Evolutionary conservation across 2,113 vertebrate species (phyloP).

Genomic region (Atractosteus spatula): DNA sequence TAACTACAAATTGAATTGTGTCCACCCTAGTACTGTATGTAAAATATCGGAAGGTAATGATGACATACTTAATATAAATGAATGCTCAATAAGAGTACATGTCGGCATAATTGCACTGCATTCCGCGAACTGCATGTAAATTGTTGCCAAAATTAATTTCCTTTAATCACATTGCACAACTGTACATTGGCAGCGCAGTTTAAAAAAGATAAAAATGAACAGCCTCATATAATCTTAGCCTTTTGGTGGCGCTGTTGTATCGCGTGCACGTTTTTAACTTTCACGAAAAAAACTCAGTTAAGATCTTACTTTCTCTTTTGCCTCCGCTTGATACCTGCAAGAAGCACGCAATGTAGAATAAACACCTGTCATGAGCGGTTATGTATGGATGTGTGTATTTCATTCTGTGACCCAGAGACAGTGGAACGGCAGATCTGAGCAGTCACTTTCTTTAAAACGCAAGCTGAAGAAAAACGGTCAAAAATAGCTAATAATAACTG

Average conservation of each 20-base stretch:
- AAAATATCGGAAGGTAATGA: too few relatives aligned
- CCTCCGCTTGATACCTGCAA: slow-evolving; percentile 54
- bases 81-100: slow-evolving; percentile 53
- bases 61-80: slow-evolving; percentile 52
- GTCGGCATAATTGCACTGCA: slow-evolving; percentile 52
- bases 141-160: slow-evolving; percentile 37
- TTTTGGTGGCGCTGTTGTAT: slow-evolving; percentile 66
- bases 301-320: slow-evolving; percentile 17
- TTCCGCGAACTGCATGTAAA: slow-evolving; percentile 14
- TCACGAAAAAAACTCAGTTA: neutral
- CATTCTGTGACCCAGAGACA: too few relatives aligned
- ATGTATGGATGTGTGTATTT: slow-evolving; percentile 9
- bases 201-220: neutral
- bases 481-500: too few relatives aligned
- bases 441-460: too few relatives aligned
- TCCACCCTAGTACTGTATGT: too few relatives aligned
- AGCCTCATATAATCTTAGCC: slow-evolving; percentile 41
- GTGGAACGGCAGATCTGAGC: too few relatives aligned
- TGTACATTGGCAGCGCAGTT: slow-evolving; percentile 28
- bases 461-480: too few relatives aligned
- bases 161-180: slow-evolving; percentile 50
- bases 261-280: slow-evolving; percentile 10
- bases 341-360: slow-evolving; percentile 37
- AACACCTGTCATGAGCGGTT: slow-evolving; percentile 17
- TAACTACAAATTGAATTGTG: too few relatives aligned